Percentiles rank a stretch among this genome's conserved stretches.
Conservation (phyloP, 2,888 invertebrate genomes). For the Fissipunctia ypsillon region DNA sequence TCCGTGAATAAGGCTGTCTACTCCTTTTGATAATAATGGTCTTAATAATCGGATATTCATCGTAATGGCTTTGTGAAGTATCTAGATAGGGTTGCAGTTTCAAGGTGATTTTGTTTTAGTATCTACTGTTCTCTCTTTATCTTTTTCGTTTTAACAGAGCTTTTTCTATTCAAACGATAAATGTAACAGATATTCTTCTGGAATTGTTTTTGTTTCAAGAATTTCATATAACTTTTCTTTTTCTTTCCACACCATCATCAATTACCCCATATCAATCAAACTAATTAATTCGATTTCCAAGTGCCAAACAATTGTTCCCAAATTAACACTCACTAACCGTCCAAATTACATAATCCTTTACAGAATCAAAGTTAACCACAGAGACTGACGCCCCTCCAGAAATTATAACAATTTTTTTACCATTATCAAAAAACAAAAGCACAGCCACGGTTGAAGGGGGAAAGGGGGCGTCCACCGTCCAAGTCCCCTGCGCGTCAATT, state of each 20-base stretch:
- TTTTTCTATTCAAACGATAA: neutral
- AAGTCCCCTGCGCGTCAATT: conserved; percentile 88
- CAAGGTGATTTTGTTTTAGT: conserved; percentile 44
- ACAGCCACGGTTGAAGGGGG: conserved; percentile 68
- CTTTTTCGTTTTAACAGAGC: conserved; percentile 17
- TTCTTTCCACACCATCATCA: neutral
- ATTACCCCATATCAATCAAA: conserved; percentile 28
- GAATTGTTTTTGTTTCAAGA: neutral
- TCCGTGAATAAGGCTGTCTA: conserved; percentile 65
- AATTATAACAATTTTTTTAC: conserved; percentile 70
- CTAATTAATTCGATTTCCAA: conserved; percentile 48
- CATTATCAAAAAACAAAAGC: conserved; percentile 78
- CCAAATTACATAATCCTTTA: conserved; percentile 59
- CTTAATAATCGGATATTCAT: conserved; percentile 59
- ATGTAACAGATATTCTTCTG: neutral
- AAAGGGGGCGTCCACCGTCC: conserved; percentile 77
- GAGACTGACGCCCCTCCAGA: conserved; percentile 59
- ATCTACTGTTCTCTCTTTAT: conserved; percentile 33
- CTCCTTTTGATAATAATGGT: conserved; percentile 62
- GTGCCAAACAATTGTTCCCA: conserved; percentile 30
- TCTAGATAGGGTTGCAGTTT: conserved; percentile 46
- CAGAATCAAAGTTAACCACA: conserved; percentile 59
- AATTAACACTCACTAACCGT: conserved; percentile 49
- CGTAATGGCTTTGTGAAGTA: conserved; percentile 49
- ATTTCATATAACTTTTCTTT: neutral